Evolutionary conservation across 1,140 invertebrate species (phyloP).

Genomic region (Drosophila ananassae): DNA sequence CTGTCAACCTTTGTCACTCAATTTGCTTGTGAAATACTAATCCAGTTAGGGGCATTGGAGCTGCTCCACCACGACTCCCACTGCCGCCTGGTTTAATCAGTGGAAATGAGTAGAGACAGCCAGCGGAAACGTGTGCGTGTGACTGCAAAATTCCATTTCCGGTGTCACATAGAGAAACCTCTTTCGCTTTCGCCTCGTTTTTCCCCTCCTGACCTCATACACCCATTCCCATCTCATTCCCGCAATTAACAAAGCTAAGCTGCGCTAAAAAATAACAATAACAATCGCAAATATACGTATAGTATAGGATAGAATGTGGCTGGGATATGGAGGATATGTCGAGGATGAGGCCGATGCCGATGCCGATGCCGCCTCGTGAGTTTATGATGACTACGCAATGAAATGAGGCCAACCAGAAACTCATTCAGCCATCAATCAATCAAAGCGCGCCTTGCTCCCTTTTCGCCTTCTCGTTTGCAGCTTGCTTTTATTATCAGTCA

Average conservation of each 20-base stretch:
- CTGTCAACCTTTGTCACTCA: conserved; percentile 81
- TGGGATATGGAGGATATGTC: conserved; percentile 14
- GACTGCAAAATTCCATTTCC: conserved; percentile 80
- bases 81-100: conserved; percentile 66
- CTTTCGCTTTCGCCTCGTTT: background rate
- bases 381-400: conserved; percentile 63
- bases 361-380: conserved; percentile 42
- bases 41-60: conserved; percentile 63
- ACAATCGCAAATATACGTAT: conserved; percentile 51
- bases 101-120: conserved; percentile 69
- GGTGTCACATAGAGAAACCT: conserved; percentile 25
- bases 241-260: conserved; percentile 53
- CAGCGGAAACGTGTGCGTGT: conserved; percentile 66
- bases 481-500: conserved; percentile 54
- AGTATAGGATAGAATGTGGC: background rate
- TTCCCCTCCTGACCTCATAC: too few relatives aligned
- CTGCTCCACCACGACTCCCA: conserved; percentile 8
- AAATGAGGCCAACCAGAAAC: conserved; percentile 67
- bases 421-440: conserved; percentile 68
- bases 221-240: background rate
- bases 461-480: conserved; percentile 40
- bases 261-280: conserved; percentile 54
- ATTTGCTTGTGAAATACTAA: conserved; percentile 79
- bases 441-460: conserved; percentile 51
- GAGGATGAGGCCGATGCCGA: too few relatives aligned